Evolutionary conservation across 2,888 invertebrate genomes (phyloP), one percentile per base, ranked within the genome.

Genomic region (Perizoma affinitatum): DNA sequence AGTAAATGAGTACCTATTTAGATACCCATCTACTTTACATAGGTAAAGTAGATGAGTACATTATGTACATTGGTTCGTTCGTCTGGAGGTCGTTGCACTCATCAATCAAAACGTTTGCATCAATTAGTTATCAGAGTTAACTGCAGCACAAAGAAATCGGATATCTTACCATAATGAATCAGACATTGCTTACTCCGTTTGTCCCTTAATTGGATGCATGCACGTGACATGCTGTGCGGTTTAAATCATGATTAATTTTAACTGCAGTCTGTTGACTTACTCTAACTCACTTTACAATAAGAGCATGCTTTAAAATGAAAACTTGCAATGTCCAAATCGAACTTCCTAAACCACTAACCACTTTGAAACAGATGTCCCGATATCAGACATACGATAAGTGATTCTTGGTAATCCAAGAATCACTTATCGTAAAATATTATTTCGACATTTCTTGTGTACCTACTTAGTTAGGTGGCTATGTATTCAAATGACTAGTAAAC

Each of bases 71-170:
- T 38, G 70, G 69, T 73, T 73, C 22, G 22, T 22, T 70, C 66
- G 72, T 75, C 72, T 67, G 71, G 71, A 86, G 89, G 84, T 83
- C 85, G 82, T 84, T 80, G 84, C 74, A 80, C 86, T 77, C 85
- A 83, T 85, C 83, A 83, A 82, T 81, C 84, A 79, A 83, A 75
- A 78, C 73, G 81, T 83, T 85, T 83, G 81, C 86, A 86, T 85
- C 87, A 88, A 88, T 89, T 88, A 86, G 73, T 81, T 82, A 79
- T 82, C 75, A 78, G 78, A 79, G 78, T 76, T 74, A 79, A 73
- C 71, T 75, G 75, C 74, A 74, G 73, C 78, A 61, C 58, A 79
- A 75, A 70, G 89, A 83, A 88, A 90, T 83, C 79, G 73, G 87
- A 90, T 86, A 85, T 67, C 77, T 66, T 69, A 68, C 67, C 73